Evolutionary conservation across 2,113 vertebrate genomes (phyloP).

Genomic region (Chaetodon trifascialis): DNA sequence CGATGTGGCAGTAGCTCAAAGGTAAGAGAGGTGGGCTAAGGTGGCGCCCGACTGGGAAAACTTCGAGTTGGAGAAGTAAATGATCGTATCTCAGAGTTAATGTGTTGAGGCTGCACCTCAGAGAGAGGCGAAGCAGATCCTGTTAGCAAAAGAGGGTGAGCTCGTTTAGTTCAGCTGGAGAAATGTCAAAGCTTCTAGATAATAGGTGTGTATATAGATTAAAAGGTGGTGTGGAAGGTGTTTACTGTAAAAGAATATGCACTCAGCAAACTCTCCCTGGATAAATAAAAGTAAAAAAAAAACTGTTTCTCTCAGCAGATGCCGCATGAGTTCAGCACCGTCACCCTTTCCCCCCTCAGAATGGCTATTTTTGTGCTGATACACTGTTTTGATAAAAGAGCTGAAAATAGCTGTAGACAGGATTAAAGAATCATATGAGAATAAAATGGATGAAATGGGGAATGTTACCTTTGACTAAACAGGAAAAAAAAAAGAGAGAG

Average conservation of each 20-base stretch:
- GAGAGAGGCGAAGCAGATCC: neutral
- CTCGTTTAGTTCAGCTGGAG: neutral
- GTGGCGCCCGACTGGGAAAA: neutral
- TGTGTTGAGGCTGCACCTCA: neutral
- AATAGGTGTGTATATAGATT: neutral
- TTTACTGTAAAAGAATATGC: constrained; percentile 9
- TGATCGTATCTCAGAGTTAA: neutral
- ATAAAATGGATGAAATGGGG: constrained; percentile 39
- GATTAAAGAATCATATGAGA: constrained; percentile 39
- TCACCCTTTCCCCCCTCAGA: constrained; percentile 32
- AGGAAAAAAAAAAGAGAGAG: neutral
- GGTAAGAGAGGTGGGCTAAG: constrained; percentile 2
- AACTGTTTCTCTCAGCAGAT: constrained; percentile 53
- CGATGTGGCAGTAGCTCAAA: constrained; percentile 14
- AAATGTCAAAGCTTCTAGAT: neutral
- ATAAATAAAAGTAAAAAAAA: constrained; percentile 50
- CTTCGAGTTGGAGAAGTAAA: neutral
- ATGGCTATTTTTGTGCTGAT: constrained; percentile 45
- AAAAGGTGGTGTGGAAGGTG: neutral
- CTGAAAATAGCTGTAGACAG: constrained; percentile 58
- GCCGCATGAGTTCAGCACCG: constrained; percentile 25
- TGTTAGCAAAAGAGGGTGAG: neutral
- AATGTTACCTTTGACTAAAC: constrained; percentile 51
- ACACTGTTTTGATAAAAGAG: constrained; percentile 45
- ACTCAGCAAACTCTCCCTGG: constrained; percentile 34